Percentiles rank a stretch among this genome's conserved stretches.
These are phyloP conservation scores for Smithornis capensis DNA, from an alignment of 2,113 vertebrate species.

Conservation along the genomic window DNA sequence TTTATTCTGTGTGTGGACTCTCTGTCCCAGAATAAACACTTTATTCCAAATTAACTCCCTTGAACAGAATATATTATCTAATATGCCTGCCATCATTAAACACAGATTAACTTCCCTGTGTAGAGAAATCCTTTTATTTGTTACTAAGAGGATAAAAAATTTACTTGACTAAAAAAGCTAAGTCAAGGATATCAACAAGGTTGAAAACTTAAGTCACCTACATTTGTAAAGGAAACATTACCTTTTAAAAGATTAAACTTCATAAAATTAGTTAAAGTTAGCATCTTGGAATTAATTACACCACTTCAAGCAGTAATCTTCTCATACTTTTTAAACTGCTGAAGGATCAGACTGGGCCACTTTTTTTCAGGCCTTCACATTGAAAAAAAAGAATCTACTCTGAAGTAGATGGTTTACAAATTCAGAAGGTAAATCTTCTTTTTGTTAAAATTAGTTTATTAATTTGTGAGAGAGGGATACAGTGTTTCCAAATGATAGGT, in stretches of 20 bases:
- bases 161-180: background rate
- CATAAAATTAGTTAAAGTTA: background rate
- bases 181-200: background rate
- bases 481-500: background rate
- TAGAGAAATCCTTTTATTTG: background rate
- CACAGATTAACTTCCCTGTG: background rate
- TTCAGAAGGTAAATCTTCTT: background rate
- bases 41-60: background rate
- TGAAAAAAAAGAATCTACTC: background rate
- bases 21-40: background rate
- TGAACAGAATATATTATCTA: background rate
- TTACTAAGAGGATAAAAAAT: background rate
- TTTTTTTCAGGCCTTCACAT: background rate
- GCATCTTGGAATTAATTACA: background rate
- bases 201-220: background rate
- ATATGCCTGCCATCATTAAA: background rate
- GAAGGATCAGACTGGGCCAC: background rate
- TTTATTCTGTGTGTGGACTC: background rate
- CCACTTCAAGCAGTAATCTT: background rate
- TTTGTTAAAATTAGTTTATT: background rate
- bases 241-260: background rate
- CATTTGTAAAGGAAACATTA: background rate
- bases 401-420: background rate
- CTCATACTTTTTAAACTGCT: background rate
- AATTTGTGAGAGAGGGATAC: background rate